Evolutionary conservation across 2,113 vertebrate species (phyloP).

Genomic region (Spilogale gracilis): DNA sequence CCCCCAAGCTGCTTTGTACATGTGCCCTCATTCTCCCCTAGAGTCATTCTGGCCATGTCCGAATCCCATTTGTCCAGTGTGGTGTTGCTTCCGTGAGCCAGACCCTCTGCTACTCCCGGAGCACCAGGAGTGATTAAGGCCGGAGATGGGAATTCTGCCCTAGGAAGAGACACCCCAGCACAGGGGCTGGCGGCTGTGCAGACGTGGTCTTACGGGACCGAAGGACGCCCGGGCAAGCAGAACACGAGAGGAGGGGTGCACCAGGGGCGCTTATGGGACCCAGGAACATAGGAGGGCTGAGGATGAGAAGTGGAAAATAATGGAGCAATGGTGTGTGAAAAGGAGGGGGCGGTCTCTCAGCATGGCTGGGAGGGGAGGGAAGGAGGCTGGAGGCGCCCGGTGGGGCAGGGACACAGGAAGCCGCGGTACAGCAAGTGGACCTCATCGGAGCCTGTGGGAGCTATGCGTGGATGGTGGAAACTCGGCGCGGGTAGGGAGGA

Average conservation of each 20-base stretch:
- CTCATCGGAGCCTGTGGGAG: neutral
- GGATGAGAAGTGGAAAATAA: too few species aligned
- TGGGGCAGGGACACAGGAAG: neutral
- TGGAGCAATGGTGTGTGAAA: neutral
- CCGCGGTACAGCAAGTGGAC: neutral
- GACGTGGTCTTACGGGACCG: rapidly evolving
- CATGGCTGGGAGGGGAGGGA: neutral
- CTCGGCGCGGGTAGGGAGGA: too few species aligned
- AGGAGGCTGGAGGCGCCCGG: neutral
- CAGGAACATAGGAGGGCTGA: rapidly evolving
- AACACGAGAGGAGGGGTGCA: neutral
- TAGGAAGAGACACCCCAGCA: neutral
- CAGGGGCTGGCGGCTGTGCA: neutral
- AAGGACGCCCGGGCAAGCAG: neutral
- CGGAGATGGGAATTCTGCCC: neutral
- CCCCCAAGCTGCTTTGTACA: neutral
- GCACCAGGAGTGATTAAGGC: rapidly evolving
- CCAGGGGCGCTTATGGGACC: neutral
- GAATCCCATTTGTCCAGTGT: neutral
- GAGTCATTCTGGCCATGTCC: rapidly evolving
- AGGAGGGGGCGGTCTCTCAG: neutral
- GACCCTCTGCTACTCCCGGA: neutral
- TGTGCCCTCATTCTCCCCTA: rapidly evolving
- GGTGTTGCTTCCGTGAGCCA: rapidly evolving
- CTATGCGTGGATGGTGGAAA: neutral